These are phyloP conservation scores for Psephotus haematonotus DNA, from an alignment of 2,113 vertebrate genomes.

Conservation along the genomic window DNA sequence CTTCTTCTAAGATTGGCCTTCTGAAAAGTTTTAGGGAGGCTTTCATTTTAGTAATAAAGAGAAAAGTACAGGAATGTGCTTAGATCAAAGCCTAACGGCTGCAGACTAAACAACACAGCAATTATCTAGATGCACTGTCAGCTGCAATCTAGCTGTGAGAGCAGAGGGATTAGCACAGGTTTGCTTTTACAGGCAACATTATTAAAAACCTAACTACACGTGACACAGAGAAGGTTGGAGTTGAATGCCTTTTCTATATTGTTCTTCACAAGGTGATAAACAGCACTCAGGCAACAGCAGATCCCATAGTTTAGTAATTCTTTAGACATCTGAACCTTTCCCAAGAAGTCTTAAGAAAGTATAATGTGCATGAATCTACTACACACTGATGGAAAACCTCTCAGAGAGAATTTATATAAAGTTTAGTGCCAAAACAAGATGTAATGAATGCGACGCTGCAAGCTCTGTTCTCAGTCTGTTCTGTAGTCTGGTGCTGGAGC, in stretches of 20 bases:
- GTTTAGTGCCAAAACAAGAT: neutral
- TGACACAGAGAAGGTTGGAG: neutral
- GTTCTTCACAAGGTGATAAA: neutral
- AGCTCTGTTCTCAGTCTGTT: neutral
- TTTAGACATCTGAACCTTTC: neutral
- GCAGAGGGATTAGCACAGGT: neutral
- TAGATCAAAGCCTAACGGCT: neutral
- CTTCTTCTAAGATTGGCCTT: no score
- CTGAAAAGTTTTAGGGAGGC: neutral
- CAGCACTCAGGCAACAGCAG: neutral
- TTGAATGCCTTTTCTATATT: neutral
- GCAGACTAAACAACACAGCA: neutral
- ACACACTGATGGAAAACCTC: neutral
- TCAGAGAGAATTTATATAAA: neutral
- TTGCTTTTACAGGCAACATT: neutral
- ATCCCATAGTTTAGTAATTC: neutral
- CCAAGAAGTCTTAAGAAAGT: neutral
- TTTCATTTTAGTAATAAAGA: neutral
- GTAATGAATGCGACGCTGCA: neutral
- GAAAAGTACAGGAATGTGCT: neutral
- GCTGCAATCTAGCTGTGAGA: neutral
- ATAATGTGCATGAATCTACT: neutral
- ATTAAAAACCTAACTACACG: neutral
- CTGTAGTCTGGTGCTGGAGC: neutral
- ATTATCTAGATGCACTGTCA: neutral